phyloP scores from a whole-genome alignment of 1,140 invertebrate species.

The Caenorhabditis inopinata region DNA sequence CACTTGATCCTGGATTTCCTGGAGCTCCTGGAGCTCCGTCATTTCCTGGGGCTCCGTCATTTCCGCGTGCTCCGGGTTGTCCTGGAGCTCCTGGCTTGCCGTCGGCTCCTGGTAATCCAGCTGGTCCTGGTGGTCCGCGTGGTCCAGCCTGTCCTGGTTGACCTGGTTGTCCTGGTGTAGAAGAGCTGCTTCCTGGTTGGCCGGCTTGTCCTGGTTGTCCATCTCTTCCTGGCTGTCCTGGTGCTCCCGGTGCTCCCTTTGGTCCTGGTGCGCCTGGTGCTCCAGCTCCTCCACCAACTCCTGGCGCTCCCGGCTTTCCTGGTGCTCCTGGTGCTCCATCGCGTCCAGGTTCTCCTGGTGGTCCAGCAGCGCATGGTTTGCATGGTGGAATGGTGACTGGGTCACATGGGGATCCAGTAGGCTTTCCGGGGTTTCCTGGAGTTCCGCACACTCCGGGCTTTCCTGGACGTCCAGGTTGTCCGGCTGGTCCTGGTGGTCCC shows the following conservation, averaged over 20 bases:
- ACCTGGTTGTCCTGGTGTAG: constrained; percentile 4
- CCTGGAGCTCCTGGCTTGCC: background rate
- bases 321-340: constrained; percentile 20
- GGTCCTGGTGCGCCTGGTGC: constrained; percentile 3
- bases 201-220: constrained; percentile 16
- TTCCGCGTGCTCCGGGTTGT: background rate
- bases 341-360: background rate
- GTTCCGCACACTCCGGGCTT: background rate
- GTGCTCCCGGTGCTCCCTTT: constrained; percentile 16
- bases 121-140: constrained; percentile 14
- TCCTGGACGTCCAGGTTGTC: constrained; percentile 4
- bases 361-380: constrained; percentile 2
- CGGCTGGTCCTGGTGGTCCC: constrained; percentile 14
- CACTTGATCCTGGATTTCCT: background rate
- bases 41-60: background rate
- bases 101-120: background rate
- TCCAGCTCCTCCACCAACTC: constrained; percentile 10
- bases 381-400: constrained; percentile 18
- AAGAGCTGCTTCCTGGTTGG: background rate
- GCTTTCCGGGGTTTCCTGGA: constrained; percentile 9
- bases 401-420: background rate
- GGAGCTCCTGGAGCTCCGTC: background rate
- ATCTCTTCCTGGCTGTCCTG: constrained; percentile 24
- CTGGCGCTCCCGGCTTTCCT: constrained; percentile 6
- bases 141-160: background rate